phyloP scores from a whole-genome alignment of 2,888 invertebrate genomes.

The Melinopterus prodromus region DNA sequence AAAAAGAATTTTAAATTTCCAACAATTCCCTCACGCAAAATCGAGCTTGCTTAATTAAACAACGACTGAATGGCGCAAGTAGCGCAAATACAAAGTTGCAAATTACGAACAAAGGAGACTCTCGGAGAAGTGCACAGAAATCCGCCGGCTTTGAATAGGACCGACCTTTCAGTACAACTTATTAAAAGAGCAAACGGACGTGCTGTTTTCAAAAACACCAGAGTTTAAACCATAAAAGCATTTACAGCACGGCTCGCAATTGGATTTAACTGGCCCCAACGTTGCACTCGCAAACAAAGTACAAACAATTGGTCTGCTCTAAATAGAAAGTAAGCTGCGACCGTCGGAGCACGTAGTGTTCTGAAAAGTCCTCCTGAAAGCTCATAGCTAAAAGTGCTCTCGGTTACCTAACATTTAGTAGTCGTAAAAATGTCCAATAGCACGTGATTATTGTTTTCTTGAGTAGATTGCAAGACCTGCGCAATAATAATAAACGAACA shows the following conservation, averaged over 20 bases:
- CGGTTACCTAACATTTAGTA: conserved; percentile 59
- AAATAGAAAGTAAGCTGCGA: neutral
- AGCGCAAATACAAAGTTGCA: no score
- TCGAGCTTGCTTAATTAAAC: neutral
- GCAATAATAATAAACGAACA: conserved; percentile 38
- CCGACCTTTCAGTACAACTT: neutral
- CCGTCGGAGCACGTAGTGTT: neutral
- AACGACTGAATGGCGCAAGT: neutral
- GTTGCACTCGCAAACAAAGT: neutral
- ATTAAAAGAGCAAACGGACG: neutral
- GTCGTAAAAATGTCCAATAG: conserved; percentile 56
- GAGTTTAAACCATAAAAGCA: neutral
- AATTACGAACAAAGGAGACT: neutral
- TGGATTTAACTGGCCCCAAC: neutral
- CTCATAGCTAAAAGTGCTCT: neutral
- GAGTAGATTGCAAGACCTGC: conserved; percentile 56
- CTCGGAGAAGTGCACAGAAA: neutral
- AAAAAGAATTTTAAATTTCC: neutral
- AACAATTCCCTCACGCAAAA: neutral
- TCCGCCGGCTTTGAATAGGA: neutral
- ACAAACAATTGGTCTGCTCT: neutral
- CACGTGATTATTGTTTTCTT: conserved; percentile 56
- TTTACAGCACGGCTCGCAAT: neutral
- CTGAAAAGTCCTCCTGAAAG: neutral
- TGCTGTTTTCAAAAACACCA: neutral